Base-by-base conservation (phyloP, 1,140 invertebrate genomes). In the Andricus grossulariae region DNA sequence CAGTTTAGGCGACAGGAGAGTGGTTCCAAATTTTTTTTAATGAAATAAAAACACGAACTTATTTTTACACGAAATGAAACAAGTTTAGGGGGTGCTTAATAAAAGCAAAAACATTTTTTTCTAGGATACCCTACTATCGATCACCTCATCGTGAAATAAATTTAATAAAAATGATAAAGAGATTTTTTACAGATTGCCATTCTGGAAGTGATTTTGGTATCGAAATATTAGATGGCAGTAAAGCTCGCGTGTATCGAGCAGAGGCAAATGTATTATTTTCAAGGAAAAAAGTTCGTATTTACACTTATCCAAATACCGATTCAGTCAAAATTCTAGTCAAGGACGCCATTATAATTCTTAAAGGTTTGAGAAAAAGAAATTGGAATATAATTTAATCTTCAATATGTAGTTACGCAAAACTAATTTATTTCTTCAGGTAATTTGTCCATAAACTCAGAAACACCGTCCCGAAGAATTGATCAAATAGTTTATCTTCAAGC, bases 251-350 rank as follows among this genome's bases (percentile, higher is more conserved):
- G 8, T 50, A 18, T n/a, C 1, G 18, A 51, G 71, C n/a, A 5
- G 50, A 72, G 19, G n/a, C 19, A 50, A 52, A 16, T 50, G 21
- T 50, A 25, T 72, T 50, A 2, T 50, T 50, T 21, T 72, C 49
- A 74, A 15, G 39, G 49, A 25, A 55, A 12, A 66, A 66, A 39
- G 15, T 66, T 45, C 25, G 60, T 15, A 12, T 32, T 32, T 25
- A 45, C 15, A 25, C 66, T 75, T 74, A 39, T 13, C 18, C 54
- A 71, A 39, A 66, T 66, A 72, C 50, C 39, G 1, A 39, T 45
- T 2, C 16, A 66, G 60, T 66, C 5, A 39, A 66, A n/a, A 66
- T 66, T 32, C 13, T n/a, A 2, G 8, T 66, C 12, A n/a, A 66
- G 15, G 60, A 66, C 1, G 39, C 15, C 32, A 66, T 66, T 39